Evolutionary conservation across 2,888 invertebrate species (phyloP), one percentile per base, ranked within the genome.

Genomic region (Mayetiola destructor): DNA sequence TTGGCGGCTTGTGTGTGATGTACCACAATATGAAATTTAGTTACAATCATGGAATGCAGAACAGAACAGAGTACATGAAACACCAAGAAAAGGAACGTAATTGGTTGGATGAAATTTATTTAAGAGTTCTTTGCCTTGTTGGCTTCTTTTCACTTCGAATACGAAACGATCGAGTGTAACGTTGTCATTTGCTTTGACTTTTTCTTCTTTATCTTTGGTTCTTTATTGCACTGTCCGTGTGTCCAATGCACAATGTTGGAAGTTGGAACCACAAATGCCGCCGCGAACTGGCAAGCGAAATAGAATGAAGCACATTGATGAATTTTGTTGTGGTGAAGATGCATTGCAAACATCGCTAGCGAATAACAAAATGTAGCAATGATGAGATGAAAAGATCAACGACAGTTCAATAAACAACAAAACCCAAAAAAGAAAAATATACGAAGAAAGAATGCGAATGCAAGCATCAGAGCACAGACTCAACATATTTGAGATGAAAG

Each of bases 331-430:
- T 8, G 12, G 12, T 16, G 37, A 12, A 6, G 37, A 37, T 37
- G 37, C n/a, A 14, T 16, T n/a, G 36, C 12, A 39, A 18, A 18
- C 4, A 39, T 6, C 6, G 20, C 16, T 5, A 27, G 5, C 27
- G 42, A 21, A 42, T 6, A 2, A 3, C 5, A 42, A 42, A 23
- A 42, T 23, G 14, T 23, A 23, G 42, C 42, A 42, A 48, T 48
- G 48, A 48, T 48, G 48, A 48, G 27, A 48, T 48, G 48, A 23
- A 27, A 48, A 48, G 48, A 48, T 48, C 48, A 48, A 48, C 48
- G 27, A 27, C 48, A 48, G 48, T n/a, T n/a, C n/a, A n/a, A n/a
- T n/a, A n/a, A n/a, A n/a, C n/a, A n/a, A n/a, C n/a, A n/a, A n/a
- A n/a, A n/a, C n/a, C 48, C 27, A 27, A 48, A 48, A 48, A 48